Evolutionary conservation across 2,797 vertebrate genomes (phyloP).

Genomic region (Danio aesculapii): DNA sequence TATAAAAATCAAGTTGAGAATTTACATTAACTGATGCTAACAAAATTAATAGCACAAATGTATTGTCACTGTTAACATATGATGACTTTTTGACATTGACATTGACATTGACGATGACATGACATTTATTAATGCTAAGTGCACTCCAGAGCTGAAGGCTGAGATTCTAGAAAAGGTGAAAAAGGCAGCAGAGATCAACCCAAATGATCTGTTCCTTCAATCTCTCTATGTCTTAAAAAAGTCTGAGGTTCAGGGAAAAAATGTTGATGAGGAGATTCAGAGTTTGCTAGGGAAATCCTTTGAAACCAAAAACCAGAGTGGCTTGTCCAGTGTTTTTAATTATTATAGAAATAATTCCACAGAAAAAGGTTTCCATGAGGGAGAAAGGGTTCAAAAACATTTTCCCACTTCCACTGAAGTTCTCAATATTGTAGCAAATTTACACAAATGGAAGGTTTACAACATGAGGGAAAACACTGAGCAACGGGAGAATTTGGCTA

Average conservation of each 20-base stretch:
- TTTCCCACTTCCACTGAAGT: background rate
- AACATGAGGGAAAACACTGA: background rate
- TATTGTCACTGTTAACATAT: background rate
- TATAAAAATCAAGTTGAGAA: too few relatives aligned
- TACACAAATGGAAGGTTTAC: background rate
- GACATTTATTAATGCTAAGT: background rate
- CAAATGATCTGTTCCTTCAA: conserved; percentile 10
- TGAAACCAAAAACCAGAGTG: background rate
- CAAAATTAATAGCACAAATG: background rate
- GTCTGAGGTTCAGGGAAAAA: background rate
- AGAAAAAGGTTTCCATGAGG: background rate
- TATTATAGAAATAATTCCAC: background rate
- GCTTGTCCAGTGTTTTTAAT: background rate
- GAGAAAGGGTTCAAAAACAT: background rate
- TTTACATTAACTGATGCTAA: background rate
- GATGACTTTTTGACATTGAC: too few relatives aligned
- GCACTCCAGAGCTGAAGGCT: background rate
- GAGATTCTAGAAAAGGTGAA: conserved; percentile 4
- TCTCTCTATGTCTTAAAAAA: background rate
- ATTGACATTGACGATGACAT: too few relatives aligned
- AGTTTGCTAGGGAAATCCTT: background rate
- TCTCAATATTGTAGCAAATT: background rate
- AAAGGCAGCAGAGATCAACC: background rate
- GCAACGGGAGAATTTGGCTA: background rate
- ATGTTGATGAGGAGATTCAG: background rate